Evolutionary conservation across 1,140 invertebrate genomes (phyloP).

Genomic region (Paraescarpia echinospica): DNA sequence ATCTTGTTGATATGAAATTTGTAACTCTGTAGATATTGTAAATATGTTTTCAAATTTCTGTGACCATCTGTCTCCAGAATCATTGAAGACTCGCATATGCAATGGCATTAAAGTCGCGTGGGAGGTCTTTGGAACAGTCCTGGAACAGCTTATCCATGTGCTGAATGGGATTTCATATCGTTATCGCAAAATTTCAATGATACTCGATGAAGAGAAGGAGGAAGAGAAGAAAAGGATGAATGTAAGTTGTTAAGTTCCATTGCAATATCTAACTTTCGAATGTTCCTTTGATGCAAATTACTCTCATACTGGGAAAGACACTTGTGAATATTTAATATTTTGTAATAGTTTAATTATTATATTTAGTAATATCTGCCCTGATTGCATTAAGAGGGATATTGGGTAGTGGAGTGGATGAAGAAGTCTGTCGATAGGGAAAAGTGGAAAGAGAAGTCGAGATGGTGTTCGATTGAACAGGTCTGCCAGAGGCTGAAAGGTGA

Average conservation of each 20-base stretch:
- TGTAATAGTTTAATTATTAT: background rate
- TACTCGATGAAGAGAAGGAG: conserved; percentile 70
- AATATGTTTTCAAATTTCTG: background rate
- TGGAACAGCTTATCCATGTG: conserved; percentile 83
- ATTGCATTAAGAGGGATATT: too few species aligned
- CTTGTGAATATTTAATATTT: background rate
- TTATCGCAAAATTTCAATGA: conserved; percentile 86
- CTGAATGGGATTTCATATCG: conserved; percentile 87
- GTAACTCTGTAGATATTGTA: background rate
- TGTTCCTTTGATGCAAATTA: background rate
- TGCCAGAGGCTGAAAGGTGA: too few species aligned
- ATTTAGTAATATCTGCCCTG: too few species aligned
- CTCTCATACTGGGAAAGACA: background rate
- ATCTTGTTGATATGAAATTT: background rate
- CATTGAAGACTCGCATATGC: background rate
- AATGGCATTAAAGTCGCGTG: conserved; percentile 65
- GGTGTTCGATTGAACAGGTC: too few species aligned
- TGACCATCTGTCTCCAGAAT: background rate
- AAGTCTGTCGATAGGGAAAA: too few species aligned
- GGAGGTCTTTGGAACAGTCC: conserved; percentile 77
- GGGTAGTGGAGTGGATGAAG: too few species aligned
- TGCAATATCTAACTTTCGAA: background rate
- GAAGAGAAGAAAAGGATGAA: conserved; percentile 68
- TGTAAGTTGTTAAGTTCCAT: conserved; percentile 33
- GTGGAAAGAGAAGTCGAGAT: too few species aligned